Evolutionary conservation across 2,797 vertebrate genomes (phyloP).

Genomic region (Chelon auratus): DNA sequence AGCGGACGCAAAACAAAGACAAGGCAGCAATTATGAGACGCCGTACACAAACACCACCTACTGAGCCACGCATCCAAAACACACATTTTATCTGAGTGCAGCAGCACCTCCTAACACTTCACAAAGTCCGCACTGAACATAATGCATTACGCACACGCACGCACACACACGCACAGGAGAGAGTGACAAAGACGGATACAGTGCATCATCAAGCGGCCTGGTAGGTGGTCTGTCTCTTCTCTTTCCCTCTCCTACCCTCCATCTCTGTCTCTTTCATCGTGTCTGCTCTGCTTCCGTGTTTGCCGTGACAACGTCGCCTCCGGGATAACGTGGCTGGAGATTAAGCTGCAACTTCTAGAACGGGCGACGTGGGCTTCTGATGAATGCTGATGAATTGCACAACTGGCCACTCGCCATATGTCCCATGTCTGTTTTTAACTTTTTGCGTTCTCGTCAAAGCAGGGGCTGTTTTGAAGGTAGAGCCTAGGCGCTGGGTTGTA

Average conservation of each 20-base stretch:
- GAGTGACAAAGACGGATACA: slow-evolving; percentile 66
- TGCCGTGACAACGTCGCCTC: slow-evolving; percentile 55
- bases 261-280: slow-evolving; percentile 61
- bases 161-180: slow-evolving; percentile 38
- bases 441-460: background rate
- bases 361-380: slow-evolving; percentile 37
- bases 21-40: slow-evolving; percentile 72
- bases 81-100: slow-evolving; percentile 75
- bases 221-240: slow-evolving; percentile 74
- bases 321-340: slow-evolving; percentile 61
- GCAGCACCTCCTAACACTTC: slow-evolving; percentile 66
- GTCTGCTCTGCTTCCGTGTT: slow-evolving; percentile 67
- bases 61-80: slow-evolving; percentile 70
- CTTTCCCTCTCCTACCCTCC: slow-evolving; percentile 52
- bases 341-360: slow-evolving; percentile 62
- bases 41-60: slow-evolving; percentile 75
- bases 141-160: slow-evolving; percentile 47
- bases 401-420: slow-evolving; percentile 53
- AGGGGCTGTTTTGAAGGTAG: background rate
- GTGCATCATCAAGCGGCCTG: slow-evolving; percentile 63
- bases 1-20: slow-evolving; percentile 72
- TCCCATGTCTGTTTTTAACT: slow-evolving; percentile 37
- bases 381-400: slow-evolving; percentile 49
- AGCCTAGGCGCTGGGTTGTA: background rate
- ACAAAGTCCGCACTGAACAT: slow-evolving; percentile 54